A percentile compares a stretch with the other conserved stretches of the same genome.
These are phyloP conservation scores for Cotesia congregata DNA, from an alignment of 2,888 invertebrate species.

Conservation along the genomic window DNA sequence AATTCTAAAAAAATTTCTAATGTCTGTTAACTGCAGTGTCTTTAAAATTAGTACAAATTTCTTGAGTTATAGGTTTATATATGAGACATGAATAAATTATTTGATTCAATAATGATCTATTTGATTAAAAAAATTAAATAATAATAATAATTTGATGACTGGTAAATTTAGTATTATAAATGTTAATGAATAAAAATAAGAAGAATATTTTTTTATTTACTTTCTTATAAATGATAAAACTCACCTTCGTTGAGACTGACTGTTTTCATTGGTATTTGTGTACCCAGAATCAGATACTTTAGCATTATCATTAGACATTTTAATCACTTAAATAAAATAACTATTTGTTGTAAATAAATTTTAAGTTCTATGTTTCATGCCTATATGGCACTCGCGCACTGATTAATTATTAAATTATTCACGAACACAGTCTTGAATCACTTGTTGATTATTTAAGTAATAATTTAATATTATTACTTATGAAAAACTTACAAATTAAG, in stretches of 20 bases:
- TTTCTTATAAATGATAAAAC: constrained; percentile 44
- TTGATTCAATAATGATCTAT: too few relatives aligned
- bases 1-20: too few relatives aligned
- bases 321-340: not conserved
- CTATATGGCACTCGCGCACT: constrained; percentile 23
- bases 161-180: too few relatives aligned
- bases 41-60: too few relatives aligned
- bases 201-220: too few relatives aligned
- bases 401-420: not conserved
- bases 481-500: too few relatives aligned
- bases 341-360: not conserved
- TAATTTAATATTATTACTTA: too few relatives aligned
- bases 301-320: constrained; percentile 69
- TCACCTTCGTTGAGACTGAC: constrained; percentile 86
- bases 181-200: constrained; percentile 6
- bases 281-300: constrained; percentile 86
- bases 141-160: too few relatives aligned
- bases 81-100: too few relatives aligned
- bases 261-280: constrained; percentile 86
- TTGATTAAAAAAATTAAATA: too few relatives aligned
- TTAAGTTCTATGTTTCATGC: not conserved
- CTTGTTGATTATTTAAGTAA: not conserved
- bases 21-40: too few relatives aligned
- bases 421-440: not conserved
- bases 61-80: too few relatives aligned